Percentiles rank a stretch among this genome's conserved stretches.
These are phyloP conservation scores for Drosophila diplacantha DNA, from an alignment of 2,888 invertebrate species.

Conservation along the genomic window DNA sequence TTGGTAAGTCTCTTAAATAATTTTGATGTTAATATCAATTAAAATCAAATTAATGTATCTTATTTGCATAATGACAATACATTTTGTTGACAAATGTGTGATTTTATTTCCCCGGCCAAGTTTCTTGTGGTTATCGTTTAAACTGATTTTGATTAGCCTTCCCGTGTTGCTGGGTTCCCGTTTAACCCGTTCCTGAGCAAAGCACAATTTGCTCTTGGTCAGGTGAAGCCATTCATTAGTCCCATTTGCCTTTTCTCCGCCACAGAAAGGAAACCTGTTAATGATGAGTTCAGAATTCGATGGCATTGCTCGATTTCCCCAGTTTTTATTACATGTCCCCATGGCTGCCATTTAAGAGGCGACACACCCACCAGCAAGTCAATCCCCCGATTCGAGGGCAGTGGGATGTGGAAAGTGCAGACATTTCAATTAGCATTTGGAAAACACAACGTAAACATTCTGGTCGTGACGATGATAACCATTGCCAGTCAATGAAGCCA, in stretches of 20 bases:
- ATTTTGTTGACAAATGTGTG: conserved; percentile 4
- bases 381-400: conserved; percentile 13
- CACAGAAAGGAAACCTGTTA: conserved; percentile 26
- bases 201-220: conserved; percentile 4
- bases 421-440: conserved; percentile 51
- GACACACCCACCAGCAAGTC: conserved; percentile 31
- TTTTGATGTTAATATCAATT: neutral
- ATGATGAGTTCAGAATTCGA: conserved; percentile 30
- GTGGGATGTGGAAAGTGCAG: conserved; percentile 20
- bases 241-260: conserved; percentile 35
- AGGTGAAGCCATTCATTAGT: conserved; percentile 30
- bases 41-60: neutral
- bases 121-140: conserved; percentile 5
- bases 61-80: neutral
- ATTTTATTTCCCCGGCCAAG: conserved; percentile 21
- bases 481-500: conserved; percentile 45
- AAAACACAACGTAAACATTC: conserved; percentile 41
- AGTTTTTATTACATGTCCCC: conserved; percentile 35
- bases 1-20: neutral
- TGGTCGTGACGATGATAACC: conserved; percentile 37
- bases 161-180: neutral
- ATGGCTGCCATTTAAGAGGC: conserved; percentile 25
- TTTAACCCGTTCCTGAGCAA: conserved; percentile 18
- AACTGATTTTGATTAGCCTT: conserved; percentile 26
- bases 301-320: conserved; percentile 38